Evolutionary conservation across 1,140 invertebrate species (phyloP).

Genomic region (Elysia chlorotica): DNA sequence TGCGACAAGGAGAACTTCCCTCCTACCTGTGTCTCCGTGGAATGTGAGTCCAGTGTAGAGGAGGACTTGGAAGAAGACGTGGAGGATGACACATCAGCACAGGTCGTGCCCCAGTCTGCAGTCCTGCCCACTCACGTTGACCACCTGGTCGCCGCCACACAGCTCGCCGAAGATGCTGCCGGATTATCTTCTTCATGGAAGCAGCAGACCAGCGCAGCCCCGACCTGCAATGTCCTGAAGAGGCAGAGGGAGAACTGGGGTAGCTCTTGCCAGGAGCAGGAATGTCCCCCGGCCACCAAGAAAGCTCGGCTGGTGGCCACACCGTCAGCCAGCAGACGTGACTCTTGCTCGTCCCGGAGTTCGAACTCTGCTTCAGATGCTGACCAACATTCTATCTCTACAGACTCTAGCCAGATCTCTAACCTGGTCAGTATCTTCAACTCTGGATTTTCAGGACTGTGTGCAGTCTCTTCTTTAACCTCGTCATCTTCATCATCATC

Average conservation of each 20-base stretch:
- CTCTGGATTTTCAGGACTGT: slow-evolving; percentile 50
- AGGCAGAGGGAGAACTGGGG: slow-evolving; percentile 25
- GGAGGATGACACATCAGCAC: too few species aligned
- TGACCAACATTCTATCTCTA: slow-evolving; percentile 38
- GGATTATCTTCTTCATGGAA: not conserved
- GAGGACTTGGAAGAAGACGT: too few species aligned
- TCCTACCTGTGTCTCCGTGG: too few species aligned
- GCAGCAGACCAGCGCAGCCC: not conserved
- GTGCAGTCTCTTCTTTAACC: slow-evolving; percentile 17
- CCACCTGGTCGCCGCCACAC: slow-evolving; percentile 22
- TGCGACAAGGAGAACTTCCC: too few species aligned
- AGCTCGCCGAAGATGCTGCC: slow-evolving; percentile 34
- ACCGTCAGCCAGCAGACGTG: slow-evolving; percentile 16
- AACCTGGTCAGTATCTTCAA: slow-evolving; percentile 56
- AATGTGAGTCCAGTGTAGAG: too few species aligned
- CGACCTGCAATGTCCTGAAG: slow-evolving; percentile 15
- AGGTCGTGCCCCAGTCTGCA: not conserved
- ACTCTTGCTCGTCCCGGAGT: slow-evolving; percentile 13
- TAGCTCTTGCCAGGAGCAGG: slow-evolving; percentile 18
- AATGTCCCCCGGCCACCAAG: slow-evolving; percentile 28
- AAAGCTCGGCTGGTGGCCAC: slow-evolving; percentile 26
- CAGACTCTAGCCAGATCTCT: slow-evolving; percentile 47
- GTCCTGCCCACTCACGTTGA: slow-evolving; percentile 6
- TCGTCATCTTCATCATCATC: not conserved
- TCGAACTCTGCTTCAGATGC: slow-evolving; percentile 23